These are phyloP conservation scores for Craterocephalus amniculus DNA, from an alignment of 2,797 vertebrate species.

Conservation along the genomic window DNA sequence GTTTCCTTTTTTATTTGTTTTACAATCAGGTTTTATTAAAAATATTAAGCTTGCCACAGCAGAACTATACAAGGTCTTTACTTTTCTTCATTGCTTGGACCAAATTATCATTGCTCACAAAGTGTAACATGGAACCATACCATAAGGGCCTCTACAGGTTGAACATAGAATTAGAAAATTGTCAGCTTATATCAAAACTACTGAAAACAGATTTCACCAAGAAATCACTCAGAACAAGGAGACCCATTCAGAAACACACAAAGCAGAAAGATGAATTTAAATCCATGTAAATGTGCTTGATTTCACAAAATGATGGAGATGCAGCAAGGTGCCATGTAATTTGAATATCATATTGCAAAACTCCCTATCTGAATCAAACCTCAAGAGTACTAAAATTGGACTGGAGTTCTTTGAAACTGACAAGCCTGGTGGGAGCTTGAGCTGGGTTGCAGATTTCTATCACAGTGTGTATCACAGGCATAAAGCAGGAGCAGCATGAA, in stretches of 20 bases:
- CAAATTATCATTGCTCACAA: not conserved
- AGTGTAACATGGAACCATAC: not conserved
- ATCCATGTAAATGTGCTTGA: not conserved
- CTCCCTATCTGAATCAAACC: slow-evolving; percentile 20
- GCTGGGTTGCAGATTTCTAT: slow-evolving; percentile 24
- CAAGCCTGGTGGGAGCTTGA: slow-evolving; percentile 16
- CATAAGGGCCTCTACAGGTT: not conserved
- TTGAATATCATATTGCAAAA: not conserved
- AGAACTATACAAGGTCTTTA: too few relatives aligned
- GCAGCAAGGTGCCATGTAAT: not conserved
- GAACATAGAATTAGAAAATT: not conserved
- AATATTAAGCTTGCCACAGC: too few relatives aligned
- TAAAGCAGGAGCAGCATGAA: slow-evolving; percentile 1
- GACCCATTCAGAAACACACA: not conserved
- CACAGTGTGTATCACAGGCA: slow-evolving; percentile 5
- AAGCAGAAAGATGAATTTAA: not conserved
- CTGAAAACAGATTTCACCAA: not conserved
- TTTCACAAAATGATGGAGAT: not conserved
- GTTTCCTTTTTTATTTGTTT: too few relatives aligned
- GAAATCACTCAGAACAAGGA: not conserved
- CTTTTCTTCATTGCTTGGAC: not conserved
- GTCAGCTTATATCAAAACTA: not conserved
- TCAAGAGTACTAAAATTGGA: slow-evolving; percentile 5
- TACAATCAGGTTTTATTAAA: too few relatives aligned
- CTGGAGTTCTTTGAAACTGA: slow-evolving; percentile 7